Evolutionary conservation across 2,113 vertebrate genomes (phyloP).

Genomic region (Petrocephalus zakoni): DNA sequence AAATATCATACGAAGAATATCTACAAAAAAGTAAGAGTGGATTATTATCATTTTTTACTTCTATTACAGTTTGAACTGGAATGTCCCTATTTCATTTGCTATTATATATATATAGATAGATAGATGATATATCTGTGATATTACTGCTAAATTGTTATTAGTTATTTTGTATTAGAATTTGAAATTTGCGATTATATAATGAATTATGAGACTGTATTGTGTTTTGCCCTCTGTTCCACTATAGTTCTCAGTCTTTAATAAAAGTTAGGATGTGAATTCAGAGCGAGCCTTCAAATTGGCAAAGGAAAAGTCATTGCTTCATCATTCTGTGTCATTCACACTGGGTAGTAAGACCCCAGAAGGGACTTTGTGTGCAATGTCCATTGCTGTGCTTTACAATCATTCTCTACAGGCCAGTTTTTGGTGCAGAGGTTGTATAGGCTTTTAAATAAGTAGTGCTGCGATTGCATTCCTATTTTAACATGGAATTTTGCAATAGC

Average conservation of each 20-base stretch:
- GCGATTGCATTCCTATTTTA: neutral
- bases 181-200: neutral
- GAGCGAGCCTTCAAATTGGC: too few species aligned
- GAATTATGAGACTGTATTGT: neutral
- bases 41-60: neutral
- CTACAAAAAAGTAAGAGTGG: neutral
- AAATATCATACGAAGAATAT: neutral
- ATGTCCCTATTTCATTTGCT: too few species aligned
- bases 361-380: neutral
- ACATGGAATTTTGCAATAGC: neutral
- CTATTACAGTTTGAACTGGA: too few species aligned
- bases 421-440: neutral
- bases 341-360: too few species aligned
- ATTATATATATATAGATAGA: too few species aligned
- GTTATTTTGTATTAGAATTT: too few species aligned
- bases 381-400: neutral
- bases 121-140: too few species aligned
- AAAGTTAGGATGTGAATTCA: neutral
- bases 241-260: neutral
- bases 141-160: too few species aligned
- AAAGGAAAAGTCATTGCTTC: neutral
- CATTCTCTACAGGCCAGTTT: neutral
- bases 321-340: neutral
- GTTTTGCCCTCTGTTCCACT: neutral
- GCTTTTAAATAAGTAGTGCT: neutral